A percentile compares a stretch with the other conserved stretches of the same genome.
Evolutionary conservation across 2,113 vertebrate genomes (phyloP).

Genomic region (Promerops cafer): DNA sequence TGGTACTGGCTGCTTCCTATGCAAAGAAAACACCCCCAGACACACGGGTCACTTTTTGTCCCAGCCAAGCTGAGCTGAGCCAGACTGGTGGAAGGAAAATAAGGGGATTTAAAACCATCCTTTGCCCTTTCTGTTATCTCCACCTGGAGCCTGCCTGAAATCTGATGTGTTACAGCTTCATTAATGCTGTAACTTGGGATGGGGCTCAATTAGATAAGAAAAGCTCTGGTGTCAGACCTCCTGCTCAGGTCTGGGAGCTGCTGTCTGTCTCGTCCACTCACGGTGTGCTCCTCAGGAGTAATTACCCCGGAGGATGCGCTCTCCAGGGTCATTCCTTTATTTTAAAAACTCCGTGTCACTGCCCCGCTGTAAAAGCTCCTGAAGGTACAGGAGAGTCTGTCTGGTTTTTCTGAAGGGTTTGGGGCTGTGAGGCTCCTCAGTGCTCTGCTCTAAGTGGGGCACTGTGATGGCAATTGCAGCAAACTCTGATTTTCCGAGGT

Average conservation of each 20-base stretch:
- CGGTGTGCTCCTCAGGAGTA: accelerated
- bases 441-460: background rate
- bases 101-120: background rate
- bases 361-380: background rate
- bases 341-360: background rate
- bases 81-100: background rate
- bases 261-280: background rate
- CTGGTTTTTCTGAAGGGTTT: background rate
- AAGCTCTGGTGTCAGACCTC: background rate
- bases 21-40: background rate
- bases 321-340: background rate
- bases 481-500: background rate
- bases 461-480: background rate
- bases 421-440: background rate
- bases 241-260: background rate
- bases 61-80: background rate
- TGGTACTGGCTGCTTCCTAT: background rate
- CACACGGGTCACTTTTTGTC: background rate
- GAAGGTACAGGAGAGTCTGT: background rate
- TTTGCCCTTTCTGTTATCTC: background rate
- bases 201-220: background rate
- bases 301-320: background rate
- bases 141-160: background rate
- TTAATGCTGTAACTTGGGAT: background rate
- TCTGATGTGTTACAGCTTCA: background rate